Conservation (phyloP, 2,113 vertebrate species). For the Ailurus styani region DNA sequence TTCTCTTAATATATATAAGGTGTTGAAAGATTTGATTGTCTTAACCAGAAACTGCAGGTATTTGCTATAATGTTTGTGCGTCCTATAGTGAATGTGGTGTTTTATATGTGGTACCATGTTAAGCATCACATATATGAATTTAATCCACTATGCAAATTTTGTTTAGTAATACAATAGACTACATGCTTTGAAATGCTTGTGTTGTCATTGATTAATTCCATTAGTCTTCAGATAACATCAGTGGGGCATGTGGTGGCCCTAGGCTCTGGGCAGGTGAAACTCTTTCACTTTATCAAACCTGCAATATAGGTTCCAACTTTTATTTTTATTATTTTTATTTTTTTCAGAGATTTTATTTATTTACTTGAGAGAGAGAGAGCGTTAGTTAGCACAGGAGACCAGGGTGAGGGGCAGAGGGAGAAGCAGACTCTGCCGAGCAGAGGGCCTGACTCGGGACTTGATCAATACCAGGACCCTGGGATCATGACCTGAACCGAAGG, state of each 20-base stretch:
- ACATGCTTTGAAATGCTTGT: not conserved
- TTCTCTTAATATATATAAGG: not conserved
- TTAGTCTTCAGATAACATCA: not conserved
- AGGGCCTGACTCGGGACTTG: not conserved
- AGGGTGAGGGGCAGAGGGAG: not conserved
- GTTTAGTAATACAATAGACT: not conserved
- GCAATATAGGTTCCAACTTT: not conserved
- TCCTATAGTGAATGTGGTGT: not conserved
- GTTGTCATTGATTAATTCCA: not conserved
- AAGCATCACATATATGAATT: not conserved
- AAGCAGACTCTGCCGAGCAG: not conserved
- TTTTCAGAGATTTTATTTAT: not conserved
- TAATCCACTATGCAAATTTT: not conserved
- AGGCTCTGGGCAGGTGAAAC: not conserved
- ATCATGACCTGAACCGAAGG: not conserved
- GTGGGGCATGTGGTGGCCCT: not conserved
- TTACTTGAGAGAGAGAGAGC: not conserved
- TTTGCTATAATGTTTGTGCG: not conserved
- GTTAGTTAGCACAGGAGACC: not conserved
- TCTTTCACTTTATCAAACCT: not conserved
- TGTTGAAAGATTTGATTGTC: not conserved
- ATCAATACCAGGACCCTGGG: not conserved
- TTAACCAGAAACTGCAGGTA: not conserved
- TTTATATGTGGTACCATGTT: not conserved
- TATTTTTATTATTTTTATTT: not conserved